These are phyloP conservation scores for Cremastobaeus sp. DNA, from an alignment of 2,888 invertebrate genomes.

Conservation along the genomic window DNA sequence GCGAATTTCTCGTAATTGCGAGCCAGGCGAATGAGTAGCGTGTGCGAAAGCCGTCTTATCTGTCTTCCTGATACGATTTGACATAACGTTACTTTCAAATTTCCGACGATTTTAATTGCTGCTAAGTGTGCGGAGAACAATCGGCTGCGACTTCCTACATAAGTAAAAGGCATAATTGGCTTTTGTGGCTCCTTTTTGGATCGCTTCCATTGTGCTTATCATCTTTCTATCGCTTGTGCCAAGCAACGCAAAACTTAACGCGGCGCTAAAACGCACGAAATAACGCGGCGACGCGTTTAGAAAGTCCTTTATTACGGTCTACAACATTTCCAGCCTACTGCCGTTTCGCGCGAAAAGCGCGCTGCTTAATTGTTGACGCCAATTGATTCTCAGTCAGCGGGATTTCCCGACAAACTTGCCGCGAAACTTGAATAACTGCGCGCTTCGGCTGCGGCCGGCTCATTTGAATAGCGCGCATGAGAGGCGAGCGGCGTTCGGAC, in stretches of 20 bases:
- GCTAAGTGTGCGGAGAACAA: slow-evolving; percentile 40
- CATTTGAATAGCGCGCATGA: background rate
- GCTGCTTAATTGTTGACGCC: background rate
- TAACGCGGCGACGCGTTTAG: slow-evolving; percentile 31
- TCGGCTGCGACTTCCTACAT: slow-evolving; percentile 40
- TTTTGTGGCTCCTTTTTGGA: slow-evolving; percentile 35
- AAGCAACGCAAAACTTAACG: slow-evolving; percentile 31
- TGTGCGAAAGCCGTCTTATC: slow-evolving; percentile 9
- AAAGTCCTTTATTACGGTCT: slow-evolving; percentile 27
- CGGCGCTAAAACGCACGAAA: slow-evolving; percentile 29
- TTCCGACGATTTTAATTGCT: slow-evolving; percentile 50
- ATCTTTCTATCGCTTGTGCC: slow-evolving; percentile 33
- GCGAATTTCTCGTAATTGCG: background rate
- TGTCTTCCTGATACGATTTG: slow-evolving; percentile 24
- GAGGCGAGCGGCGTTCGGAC: slow-evolving; percentile 1
- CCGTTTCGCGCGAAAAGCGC: background rate
- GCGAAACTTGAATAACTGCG: too few relatives aligned
- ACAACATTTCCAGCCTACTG: slow-evolving; percentile 4
- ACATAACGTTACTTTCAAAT: slow-evolving; percentile 49
- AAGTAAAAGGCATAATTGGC: slow-evolving; percentile 47
- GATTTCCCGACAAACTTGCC: too few relatives aligned
- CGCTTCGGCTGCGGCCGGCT: background rate
- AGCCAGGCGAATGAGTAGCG: background rate
- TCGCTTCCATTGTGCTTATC: slow-evolving; percentile 38
- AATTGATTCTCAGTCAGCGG: background rate